Base-by-base conservation (phyloP, 2,797 vertebrate genomes). In the Dendrocincla fuliginosa region DNA sequence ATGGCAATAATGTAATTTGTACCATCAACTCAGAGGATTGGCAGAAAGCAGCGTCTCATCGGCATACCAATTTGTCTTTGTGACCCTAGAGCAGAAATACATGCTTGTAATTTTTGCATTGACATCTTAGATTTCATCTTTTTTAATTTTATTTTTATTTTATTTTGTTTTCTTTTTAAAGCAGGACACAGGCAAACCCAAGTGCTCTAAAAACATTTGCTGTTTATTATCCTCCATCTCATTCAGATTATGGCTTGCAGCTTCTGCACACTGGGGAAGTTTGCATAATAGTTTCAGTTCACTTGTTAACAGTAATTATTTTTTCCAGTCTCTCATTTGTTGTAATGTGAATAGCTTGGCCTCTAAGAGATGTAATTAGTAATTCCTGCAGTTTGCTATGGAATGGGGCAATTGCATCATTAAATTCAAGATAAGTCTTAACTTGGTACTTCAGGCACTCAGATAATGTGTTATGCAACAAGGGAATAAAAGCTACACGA, bases 301-400 rank as follows among this genome's bases (percentile, higher is more conserved):
- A 68, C 82, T 95, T 95, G 87, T 91, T 97, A 93, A 94, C 63
- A 84, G 77, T 92, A 93, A 96, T 96, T 95, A 95, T 95, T 97
- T 96, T 90, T 81, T 80, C 75, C 59, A 83, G 69, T 55, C 65
- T 85, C 69, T 89, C 53, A 50, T 96, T 89, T 96, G 76, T 89
- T 94, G 76, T 95, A 52, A 56, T 55, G 71, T 93, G 71, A 89
- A 84, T 92, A 81, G 57, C 91, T 74, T 68, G 77, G 55, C 87
- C 87, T 96, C 85, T 71, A 69, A 91, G 65, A 95, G 91, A 90
- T 92, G 53, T 55, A 92, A 96, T 95, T 88, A 96, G 93, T 67
- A 77, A 95, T 92, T 91, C 96, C 91, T 94, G 67, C 33, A 30
- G 84, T 68, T 90, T 90, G 73, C 68, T 87, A 63, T 74, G 70